These are phyloP conservation scores for Diachasmimorpha longicaudata DNA, from an alignment of 1,140 invertebrate species.

Conservation along the genomic window DNA sequence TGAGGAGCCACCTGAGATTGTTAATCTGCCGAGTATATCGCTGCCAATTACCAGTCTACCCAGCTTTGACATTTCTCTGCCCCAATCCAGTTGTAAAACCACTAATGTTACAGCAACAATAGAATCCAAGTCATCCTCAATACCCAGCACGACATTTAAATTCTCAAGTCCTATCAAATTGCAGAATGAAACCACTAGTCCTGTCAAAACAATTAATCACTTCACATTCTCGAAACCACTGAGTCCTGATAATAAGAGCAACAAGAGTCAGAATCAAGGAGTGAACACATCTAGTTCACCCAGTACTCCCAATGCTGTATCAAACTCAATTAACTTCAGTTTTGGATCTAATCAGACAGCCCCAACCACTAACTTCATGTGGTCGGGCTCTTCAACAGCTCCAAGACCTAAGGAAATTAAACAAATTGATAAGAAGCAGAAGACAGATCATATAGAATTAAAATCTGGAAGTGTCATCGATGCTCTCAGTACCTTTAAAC, in stretches of 20 bases:
- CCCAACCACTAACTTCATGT: slow-evolving; percentile 46
- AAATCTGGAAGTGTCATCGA: slow-evolving; percentile 54
- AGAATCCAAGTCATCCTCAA: not conserved
- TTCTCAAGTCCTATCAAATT: slow-evolving; percentile 57
- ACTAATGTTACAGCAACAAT: slow-evolving; percentile 5
- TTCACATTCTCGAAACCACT: slow-evolving; percentile 67
- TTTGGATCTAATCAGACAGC: not conserved
- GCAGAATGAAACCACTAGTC: slow-evolving; percentile 38
- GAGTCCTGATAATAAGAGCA: slow-evolving; percentile 33
- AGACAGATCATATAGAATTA: slow-evolving; percentile 34
- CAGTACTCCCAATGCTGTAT: not conserved
- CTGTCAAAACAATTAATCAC: slow-evolving; percentile 57
- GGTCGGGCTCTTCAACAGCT: slow-evolving; percentile 43
- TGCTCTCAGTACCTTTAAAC: slow-evolving; percentile 26
- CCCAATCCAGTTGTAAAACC: slow-evolving; percentile 39
- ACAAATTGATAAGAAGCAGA: slow-evolving; percentile 24
- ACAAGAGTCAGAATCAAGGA: slow-evolving; percentile 20
- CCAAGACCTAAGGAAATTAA: slow-evolving; percentile 46
- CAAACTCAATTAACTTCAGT: slow-evolving; percentile 15
- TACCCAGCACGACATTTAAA: slow-evolving; percentile 43
- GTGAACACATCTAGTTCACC: slow-evolving; percentile 31
- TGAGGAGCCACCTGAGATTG: slow-evolving; percentile 56
- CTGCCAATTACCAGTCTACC: slow-evolving; percentile 71
- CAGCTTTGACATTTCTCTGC: slow-evolving; percentile 65
- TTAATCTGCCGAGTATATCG: slow-evolving; percentile 67